These are phyloP conservation scores for Oophaga pumilio DNA, from an alignment of 2,113 vertebrate genomes.

Conservation along the genomic window DNA sequence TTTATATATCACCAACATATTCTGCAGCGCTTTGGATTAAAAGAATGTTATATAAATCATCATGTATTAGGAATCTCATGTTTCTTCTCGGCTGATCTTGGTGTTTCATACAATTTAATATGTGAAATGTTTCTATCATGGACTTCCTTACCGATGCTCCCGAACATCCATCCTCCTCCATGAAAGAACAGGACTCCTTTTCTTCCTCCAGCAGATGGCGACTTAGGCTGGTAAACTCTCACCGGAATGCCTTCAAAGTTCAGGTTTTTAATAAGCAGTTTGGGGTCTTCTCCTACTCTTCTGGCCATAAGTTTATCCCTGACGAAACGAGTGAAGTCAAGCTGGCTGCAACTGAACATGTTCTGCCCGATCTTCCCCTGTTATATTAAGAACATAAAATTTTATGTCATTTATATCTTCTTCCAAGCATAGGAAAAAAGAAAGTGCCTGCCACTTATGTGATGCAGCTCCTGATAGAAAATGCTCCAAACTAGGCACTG, in stretches of 20 bases:
- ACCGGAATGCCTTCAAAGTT: constrained; percentile 74
- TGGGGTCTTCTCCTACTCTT: constrained; percentile 54
- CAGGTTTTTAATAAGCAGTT: constrained; percentile 74
- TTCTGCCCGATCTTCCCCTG: constrained; percentile 81
- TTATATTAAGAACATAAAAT: constrained; percentile 28
- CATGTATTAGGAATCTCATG: neutral
- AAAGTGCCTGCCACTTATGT: too few relatives aligned
- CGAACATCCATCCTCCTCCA: constrained; percentile 77
- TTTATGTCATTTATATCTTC: too few relatives aligned
- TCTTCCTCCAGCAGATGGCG: constrained; percentile 61
- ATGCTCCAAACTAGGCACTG: too few relatives aligned
- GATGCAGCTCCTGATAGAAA: too few relatives aligned
- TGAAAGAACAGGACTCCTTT: constrained; percentile 81
- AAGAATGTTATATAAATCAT: neutral
- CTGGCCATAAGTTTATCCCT: constrained; percentile 58
- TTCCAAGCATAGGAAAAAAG: too few relatives aligned
- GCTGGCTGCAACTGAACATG: constrained; percentile 73
- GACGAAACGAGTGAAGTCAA: constrained; percentile 71
- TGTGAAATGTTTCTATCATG: neutral
- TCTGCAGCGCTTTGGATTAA: neutral
- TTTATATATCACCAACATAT: too few relatives aligned
- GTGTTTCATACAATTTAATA: neutral
- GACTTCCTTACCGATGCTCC: constrained; percentile 78
- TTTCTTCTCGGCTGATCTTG: neutral
- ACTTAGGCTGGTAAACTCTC: constrained; percentile 77